phyloP scores from a whole-genome alignment of 2,113 vertebrate species.

The Coracopsis vasa region DNA sequence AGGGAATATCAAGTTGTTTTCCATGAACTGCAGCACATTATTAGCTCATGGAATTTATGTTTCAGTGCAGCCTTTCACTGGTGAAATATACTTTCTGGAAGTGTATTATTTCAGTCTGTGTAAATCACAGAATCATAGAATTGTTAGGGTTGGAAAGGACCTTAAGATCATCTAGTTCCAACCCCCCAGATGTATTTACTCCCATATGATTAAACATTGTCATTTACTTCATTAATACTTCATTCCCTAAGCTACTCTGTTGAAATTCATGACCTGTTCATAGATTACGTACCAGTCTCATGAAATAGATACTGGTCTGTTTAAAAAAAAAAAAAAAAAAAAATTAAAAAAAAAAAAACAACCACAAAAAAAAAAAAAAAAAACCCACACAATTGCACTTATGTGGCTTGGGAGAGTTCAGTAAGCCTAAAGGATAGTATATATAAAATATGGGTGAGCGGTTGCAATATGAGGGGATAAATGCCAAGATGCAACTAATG shows the following conservation, averaged over 20 bases:
- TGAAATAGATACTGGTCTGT: not conserved
- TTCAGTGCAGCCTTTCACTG: not conserved
- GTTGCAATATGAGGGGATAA: not conserved
- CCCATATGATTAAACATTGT: not conserved
- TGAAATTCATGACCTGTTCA: not conserved
- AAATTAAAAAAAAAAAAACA: not conserved
- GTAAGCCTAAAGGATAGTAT: not conserved
- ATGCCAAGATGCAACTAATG: not conserved
- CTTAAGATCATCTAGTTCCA: not conserved
- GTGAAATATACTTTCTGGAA: not conserved
- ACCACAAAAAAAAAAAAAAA: not conserved
- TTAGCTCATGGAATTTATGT: not conserved
- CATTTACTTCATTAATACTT: constrained; percentile 15
- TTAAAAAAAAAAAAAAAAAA: not conserved
- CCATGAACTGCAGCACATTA: not conserved
- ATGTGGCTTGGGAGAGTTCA: not conserved
- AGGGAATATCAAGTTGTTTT: not conserved
- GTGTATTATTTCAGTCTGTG: not conserved
- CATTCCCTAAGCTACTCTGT: not conserved
- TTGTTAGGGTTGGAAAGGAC: not conserved
- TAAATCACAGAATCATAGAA: not conserved
- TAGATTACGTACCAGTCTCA: not conserved
- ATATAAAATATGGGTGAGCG: not conserved
- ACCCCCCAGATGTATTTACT: not conserved
- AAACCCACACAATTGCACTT: not conserved